A percentile compares a stretch with the other conserved stretches of the same genome.
Conservation (phyloP, 2,113 vertebrate genomes). For the Melospiza georgiana region DNA sequence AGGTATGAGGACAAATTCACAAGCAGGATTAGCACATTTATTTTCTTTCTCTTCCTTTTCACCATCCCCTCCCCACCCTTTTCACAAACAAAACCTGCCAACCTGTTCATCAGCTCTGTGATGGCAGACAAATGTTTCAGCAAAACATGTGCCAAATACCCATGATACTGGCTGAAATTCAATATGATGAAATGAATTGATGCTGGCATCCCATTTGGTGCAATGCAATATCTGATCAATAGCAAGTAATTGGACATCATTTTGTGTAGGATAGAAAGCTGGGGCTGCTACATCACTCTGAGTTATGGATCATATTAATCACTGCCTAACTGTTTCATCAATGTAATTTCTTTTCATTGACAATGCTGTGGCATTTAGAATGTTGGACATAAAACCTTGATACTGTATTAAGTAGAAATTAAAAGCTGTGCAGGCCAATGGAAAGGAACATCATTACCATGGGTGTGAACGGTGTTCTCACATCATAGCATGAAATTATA, state of each 20-base stretch:
- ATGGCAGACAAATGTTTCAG: slow-evolving; percentile 77
- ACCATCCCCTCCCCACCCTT: background rate
- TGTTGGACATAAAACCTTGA: slow-evolving; percentile 14
- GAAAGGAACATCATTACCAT: slow-evolving; percentile 13
- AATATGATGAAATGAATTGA: slow-evolving; percentile 75
- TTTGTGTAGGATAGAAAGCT: slow-evolving; percentile 62
- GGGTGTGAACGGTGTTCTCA: background rate
- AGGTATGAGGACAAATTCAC: slow-evolving; percentile 53
- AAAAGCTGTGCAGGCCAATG: slow-evolving; percentile 44
- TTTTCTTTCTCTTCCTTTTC: slow-evolving; percentile 2
- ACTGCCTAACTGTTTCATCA: slow-evolving; percentile 73
- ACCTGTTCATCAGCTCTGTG: slow-evolving; percentile 75
- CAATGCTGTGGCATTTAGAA: slow-evolving; percentile 46
- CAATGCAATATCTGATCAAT: slow-evolving; percentile 75
- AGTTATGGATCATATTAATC: slow-evolving; percentile 78
- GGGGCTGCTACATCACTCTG: slow-evolving; percentile 52
- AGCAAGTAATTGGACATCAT: slow-evolving; percentile 74
- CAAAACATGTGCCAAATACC: slow-evolving; percentile 73
- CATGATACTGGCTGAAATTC: slow-evolving; percentile 76
- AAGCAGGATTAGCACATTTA: slow-evolving; percentile 46
- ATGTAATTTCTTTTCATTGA: slow-evolving; percentile 73
- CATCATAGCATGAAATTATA: background rate
- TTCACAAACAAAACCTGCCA: slow-evolving; percentile 71
- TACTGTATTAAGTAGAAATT: slow-evolving; percentile 68
- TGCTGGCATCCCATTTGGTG: slow-evolving; percentile 53